Percentiles rank a stretch among this genome's conserved stretches.
These are phyloP conservation scores for Odobenus rosmarus DNA, from an alignment of 2,113 vertebrate species.

Conservation along the genomic window DNA sequence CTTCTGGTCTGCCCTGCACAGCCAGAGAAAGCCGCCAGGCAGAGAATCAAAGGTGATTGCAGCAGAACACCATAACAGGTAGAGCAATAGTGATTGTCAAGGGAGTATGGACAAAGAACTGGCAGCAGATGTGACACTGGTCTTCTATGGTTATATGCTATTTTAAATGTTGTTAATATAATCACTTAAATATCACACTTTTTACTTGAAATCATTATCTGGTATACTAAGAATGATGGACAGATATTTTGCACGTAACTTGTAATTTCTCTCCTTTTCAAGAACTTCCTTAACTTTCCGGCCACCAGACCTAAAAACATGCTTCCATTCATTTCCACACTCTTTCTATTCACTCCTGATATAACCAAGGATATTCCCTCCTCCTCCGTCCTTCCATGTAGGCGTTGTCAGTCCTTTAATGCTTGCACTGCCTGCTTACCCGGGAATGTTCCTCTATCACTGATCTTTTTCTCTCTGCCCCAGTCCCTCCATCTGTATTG, in stretches of 20 bases:
- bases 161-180: neutral
- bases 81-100: neutral
- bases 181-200: neutral
- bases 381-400: rapidly evolving
- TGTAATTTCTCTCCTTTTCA: neutral
- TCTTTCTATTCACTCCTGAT: neutral
- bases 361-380: neutral
- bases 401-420: neutral
- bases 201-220: neutral
- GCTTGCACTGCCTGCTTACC: neutral
- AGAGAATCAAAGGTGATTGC: neutral
- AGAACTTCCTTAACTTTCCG: neutral
- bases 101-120: neutral
- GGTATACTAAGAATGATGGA: neutral
- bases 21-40: neutral
- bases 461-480: neutral
- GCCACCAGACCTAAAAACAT: neutral
- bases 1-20: neutral
- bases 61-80: neutral
- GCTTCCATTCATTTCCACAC: neutral
- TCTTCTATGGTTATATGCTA: neutral
- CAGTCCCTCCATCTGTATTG: neutral
- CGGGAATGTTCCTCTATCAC: neutral
- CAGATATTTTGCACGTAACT: neutral
- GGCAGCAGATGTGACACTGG: neutral